Conservation (phyloP, 2,888 invertebrate species). For the Trissoscelio sp. region DNA sequence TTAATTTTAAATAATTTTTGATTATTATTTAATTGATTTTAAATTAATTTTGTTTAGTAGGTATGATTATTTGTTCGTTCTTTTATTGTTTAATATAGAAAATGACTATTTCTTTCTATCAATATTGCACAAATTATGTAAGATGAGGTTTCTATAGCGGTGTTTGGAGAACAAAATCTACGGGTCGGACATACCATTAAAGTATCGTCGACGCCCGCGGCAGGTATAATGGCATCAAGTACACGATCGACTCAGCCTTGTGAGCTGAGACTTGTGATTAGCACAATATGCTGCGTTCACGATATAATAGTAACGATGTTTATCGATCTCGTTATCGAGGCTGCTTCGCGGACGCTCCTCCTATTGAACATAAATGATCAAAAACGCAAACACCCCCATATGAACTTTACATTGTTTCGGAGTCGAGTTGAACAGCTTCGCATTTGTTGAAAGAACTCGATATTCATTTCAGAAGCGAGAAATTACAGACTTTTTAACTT, state of each 20-base stretch:
- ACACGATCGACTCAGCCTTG: slow-evolving; percentile 69
- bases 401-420: slow-evolving; percentile 38
- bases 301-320: slow-evolving; percentile 80
- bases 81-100: no score
- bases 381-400: slow-evolving; percentile 56
- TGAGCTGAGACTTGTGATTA: slow-evolving; percentile 69
- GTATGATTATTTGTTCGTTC: slow-evolving; percentile 1
- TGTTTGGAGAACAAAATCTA: slow-evolving; percentile 41
- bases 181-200: slow-evolving; percentile 31
- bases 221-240: slow-evolving; percentile 61
- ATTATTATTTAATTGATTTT: no score
- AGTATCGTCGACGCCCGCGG: slow-evolving; percentile 49
- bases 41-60: background rate
- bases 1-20: no score
- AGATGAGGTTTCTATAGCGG: background rate
- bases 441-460: background rate
- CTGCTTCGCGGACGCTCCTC: slow-evolving; percentile 60
- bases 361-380: slow-evolving; percentile 53
- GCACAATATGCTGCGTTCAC: slow-evolving; percentile 73
- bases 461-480: background rate
- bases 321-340: slow-evolving; percentile 81
- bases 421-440: background rate
- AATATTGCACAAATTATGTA: no score
- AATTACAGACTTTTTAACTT: background rate
- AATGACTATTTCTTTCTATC: background rate